Evolutionary conservation across 2,113 vertebrate species (phyloP), one percentile per base, ranked within the genome.

Genomic region (Phaetusa simplex): DNA sequence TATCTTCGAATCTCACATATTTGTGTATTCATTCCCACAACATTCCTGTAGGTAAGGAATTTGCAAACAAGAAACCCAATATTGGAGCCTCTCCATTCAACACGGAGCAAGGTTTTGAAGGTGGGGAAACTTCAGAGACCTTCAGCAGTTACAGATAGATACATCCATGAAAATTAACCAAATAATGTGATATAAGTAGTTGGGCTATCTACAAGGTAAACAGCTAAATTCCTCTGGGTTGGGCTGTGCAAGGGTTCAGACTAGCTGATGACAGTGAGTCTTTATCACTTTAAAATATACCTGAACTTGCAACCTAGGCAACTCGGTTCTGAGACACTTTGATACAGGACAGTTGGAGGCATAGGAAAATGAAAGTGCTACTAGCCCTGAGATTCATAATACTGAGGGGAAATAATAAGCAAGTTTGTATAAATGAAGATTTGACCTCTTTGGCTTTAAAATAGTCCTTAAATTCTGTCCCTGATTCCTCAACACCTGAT

Each of bases 1-100:
- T 94, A 93, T 90, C 93, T 94, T 83, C 13, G 13, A 76, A 94
- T 94, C 96, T 96, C 86, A 93, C 89, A 42, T 94, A 91, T 95
- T 95, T 95, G 14, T 97, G 17, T 87, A 73, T 93, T 91, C 64
- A 49, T 95, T 93, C 86, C 91, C 88, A 82, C 81, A 91, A 59
- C 83, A 85, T 94, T 95, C 93, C 84, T 91, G 70, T 89, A 95
- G 81, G 84, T 95, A 90, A 94, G 78, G 83, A 82, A 90, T 94
- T 65, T 85, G 80, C 90, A 88, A 40, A 67, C 65, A 81, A 86
- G 36, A 71, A 95, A 43, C 61, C 61, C 14, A 40, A 4, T 86
- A 52, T 16, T 82, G 86, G 61, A 95, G 27, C 6, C 18, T 91
- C 61, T 91, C 85, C 13, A 6, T 26, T 65, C 52, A 69, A 42